Conservation (phyloP, 37 sponge, comb jelly and placozoan species). For the Cladorhizidae sp. region DNA sequence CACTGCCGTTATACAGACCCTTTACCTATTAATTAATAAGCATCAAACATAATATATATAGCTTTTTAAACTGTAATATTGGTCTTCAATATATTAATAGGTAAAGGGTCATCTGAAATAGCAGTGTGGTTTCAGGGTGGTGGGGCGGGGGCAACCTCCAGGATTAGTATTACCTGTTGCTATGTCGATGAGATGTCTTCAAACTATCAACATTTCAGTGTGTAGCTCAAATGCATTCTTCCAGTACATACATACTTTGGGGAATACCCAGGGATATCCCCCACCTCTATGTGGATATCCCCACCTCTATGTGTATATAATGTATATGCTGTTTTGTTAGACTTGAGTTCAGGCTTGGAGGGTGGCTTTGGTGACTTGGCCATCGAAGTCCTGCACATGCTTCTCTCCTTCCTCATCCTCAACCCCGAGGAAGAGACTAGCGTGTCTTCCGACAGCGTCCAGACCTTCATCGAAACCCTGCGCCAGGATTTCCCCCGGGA, state of each 20-base stretch:
- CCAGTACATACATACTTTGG: neutral
- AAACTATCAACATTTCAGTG: too few species aligned
- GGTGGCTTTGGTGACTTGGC: constrained; percentile 82
- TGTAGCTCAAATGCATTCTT: neutral
- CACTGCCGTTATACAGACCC: too few species aligned
- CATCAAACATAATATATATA: too few species aligned
- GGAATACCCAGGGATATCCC: too few species aligned
- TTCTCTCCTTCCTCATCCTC: constrained; percentile 74
- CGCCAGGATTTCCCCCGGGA: constrained; percentile 86
- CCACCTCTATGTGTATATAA: neutral
- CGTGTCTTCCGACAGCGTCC: constrained; percentile 49
- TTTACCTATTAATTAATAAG: too few species aligned
- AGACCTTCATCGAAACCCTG: constrained; percentile 71
- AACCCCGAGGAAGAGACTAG: constrained; percentile 59
- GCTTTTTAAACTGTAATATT: too few species aligned
- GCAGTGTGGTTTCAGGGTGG: too few species aligned
- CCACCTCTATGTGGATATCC: neutral
- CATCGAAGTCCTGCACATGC: constrained; percentile 80
- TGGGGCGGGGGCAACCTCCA: too few species aligned
- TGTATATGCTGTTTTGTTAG: constrained; percentile 11
- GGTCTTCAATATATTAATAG: too few species aligned
- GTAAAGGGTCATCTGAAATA: too few species aligned
- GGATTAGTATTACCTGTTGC: too few species aligned
- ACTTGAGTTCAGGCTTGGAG: constrained; percentile 69
- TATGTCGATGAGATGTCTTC: too few species aligned